Conservation (phyloP, 2,113 vertebrate genomes). For the Carassius auratus region DNA sequence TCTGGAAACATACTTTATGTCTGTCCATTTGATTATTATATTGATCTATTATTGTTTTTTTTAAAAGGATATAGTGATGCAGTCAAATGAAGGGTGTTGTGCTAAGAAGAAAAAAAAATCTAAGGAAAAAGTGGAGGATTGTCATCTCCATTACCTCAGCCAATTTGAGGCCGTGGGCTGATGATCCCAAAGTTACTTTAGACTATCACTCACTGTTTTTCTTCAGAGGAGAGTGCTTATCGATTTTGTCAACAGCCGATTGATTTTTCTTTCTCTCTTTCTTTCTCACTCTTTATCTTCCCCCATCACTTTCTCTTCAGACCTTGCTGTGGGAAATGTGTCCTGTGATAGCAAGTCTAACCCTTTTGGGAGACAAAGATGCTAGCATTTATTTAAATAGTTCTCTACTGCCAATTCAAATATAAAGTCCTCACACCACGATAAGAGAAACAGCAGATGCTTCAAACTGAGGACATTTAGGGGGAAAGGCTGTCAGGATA, state of each 20-base stretch:
- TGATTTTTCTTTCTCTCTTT: constrained; percentile 62
- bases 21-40: background rate
- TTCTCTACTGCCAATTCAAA: constrained; percentile 60
- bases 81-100: background rate
- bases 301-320: background rate
- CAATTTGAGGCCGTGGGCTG: constrained; percentile 56
- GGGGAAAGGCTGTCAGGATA: background rate
- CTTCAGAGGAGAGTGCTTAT: constrained; percentile 73
- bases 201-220: constrained; percentile 72
- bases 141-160: constrained; percentile 62
- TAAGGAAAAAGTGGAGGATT: background rate
- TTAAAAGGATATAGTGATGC: background rate
- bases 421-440: constrained; percentile 59
- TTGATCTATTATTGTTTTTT: background rate
- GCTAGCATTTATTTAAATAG: constrained; percentile 43
- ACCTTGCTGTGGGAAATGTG: constrained; percentile 53
- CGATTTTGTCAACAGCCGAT: constrained; percentile 77
- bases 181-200: constrained; percentile 68
- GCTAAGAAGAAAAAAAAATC: background rate
- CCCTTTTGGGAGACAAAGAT: constrained; percentile 57
- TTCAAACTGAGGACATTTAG: background rate
- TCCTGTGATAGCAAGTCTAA: constrained; percentile 54
- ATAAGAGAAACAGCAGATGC: constrained; percentile 7
- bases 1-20: background rate
- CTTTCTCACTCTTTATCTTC: constrained; percentile 16